phyloP scores from a whole-genome alignment of 2,888 invertebrate genomes.

The Scelioninae gen. 1 region DNA sequence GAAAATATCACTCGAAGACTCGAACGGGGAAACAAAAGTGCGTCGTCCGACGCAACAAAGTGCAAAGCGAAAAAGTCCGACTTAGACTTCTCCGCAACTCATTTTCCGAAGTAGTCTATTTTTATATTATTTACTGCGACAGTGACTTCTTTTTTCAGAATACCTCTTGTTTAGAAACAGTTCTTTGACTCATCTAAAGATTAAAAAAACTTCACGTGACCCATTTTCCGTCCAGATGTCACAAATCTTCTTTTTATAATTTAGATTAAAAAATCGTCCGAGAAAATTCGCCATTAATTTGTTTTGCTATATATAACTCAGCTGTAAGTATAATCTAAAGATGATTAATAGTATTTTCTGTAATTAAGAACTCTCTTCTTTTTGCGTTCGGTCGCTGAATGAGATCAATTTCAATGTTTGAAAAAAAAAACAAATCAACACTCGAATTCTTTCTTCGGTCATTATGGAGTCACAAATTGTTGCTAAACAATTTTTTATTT shows the following conservation, averaged over 20 bases:
- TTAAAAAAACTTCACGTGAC: slow-evolving; percentile 43
- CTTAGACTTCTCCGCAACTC: slow-evolving; percentile 70
- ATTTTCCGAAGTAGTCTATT: slow-evolving; percentile 77
- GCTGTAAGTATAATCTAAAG: not conserved
- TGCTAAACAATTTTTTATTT: too few relatives aligned
- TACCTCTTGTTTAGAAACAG: slow-evolving; percentile 20
- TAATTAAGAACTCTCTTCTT: slow-evolving; percentile 45
- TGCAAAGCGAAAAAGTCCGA: slow-evolving; percentile 63
- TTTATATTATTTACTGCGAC: slow-evolving; percentile 74
- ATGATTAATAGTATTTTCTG: slow-evolving; percentile 54
- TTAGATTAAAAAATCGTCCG: slow-evolving; percentile 21
- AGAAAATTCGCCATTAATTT: slow-evolving; percentile 28
- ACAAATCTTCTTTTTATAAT: not conserved
- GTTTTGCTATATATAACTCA: too few relatives aligned
- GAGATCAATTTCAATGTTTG: slow-evolving; percentile 29
- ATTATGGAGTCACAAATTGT: slow-evolving; percentile 17
- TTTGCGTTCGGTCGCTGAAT: slow-evolving; percentile 35
- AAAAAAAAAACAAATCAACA: not conserved
- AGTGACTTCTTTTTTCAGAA: slow-evolving; percentile 27
- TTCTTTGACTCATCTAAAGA: slow-evolving; percentile 36
- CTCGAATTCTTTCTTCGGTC: slow-evolving; percentile 2
- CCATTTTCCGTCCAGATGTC: slow-evolving; percentile 11
- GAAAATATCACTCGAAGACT: slow-evolving; percentile 56
- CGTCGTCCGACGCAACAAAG: slow-evolving; percentile 74
- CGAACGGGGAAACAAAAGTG: slow-evolving; percentile 72